phyloP scores from a whole-genome alignment of 2,113 vertebrate species.

The Dolichotis patagonum region DNA sequence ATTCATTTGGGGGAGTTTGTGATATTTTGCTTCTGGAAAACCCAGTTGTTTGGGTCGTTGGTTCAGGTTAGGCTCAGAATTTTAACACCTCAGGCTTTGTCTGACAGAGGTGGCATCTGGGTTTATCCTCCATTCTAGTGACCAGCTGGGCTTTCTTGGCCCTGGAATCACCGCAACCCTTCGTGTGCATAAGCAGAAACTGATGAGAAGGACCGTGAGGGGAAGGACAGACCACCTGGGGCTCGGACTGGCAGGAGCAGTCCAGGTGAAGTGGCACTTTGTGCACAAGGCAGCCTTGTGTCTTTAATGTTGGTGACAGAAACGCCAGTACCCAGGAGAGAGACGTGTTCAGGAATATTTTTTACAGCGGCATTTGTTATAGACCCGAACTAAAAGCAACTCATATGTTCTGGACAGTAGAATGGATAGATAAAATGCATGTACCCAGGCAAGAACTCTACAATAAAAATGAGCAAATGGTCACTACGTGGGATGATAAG shows the following conservation, averaged over 20 bases:
- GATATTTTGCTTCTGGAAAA: constrained; percentile 3
- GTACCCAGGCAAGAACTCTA: not conserved
- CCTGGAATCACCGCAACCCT: not conserved
- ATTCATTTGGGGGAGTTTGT: not conserved
- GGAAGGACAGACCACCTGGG: not conserved
- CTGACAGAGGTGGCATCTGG: not conserved
- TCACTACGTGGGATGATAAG: not conserved
- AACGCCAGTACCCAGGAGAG: not conserved
- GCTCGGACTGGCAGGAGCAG: fast-evolving
- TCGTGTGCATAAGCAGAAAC: not conserved
- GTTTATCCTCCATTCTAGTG: not conserved
- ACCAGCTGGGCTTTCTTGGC: not conserved
- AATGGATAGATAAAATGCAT: not conserved
- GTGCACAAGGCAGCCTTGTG: fast-evolving
- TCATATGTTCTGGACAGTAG: not conserved
- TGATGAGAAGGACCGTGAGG: not conserved
- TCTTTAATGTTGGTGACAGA: not conserved
- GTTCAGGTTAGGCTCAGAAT: constrained; percentile 31
- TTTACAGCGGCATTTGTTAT: not conserved
- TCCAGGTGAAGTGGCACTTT: fast-evolving
- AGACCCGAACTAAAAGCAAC: not conserved
- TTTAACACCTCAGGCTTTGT: not conserved
- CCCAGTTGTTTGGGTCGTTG: not conserved
- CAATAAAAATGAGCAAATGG: not conserved
- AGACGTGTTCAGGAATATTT: not conserved